Percentiles rank a stretch among this genome's conserved stretches.
Conservation (phyloP, 2,888 invertebrate genomes). For the Calephelis perditalis region DNA sequence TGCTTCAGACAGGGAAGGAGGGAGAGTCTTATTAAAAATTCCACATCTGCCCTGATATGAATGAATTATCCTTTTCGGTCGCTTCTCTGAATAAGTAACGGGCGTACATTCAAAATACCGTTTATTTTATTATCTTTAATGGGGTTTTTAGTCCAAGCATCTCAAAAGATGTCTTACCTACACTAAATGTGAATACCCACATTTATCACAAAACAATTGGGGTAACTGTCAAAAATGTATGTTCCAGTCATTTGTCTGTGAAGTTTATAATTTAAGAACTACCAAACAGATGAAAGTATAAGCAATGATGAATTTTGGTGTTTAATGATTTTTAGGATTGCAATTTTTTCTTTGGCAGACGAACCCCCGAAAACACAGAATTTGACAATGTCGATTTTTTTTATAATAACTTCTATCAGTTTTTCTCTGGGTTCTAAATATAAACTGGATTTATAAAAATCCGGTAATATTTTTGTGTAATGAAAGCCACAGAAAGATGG, state of each 20-base stretch:
- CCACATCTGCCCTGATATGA: constrained; percentile 51
- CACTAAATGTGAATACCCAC: constrained; percentile 27
- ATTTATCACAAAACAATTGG: constrained; percentile 19
- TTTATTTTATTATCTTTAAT: constrained; percentile 58
- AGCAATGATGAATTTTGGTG: too few relatives aligned
- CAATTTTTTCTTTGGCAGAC: too few relatives aligned
- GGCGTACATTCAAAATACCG: constrained; percentile 57
- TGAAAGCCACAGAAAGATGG: too few relatives aligned
- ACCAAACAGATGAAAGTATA: too few relatives aligned
- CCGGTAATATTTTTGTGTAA: too few relatives aligned
- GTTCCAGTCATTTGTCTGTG: neutral
- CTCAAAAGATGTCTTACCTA: constrained; percentile 30
- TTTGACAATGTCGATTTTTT: too few relatives aligned
- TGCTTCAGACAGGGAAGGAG: neutral
- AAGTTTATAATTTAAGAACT: neutral
- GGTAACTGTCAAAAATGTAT: constrained; percentile 17
- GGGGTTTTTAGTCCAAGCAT: constrained; percentile 54
- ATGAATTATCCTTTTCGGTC: constrained; percentile 64
- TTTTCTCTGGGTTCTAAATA: too few relatives aligned
- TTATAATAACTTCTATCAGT: too few relatives aligned
- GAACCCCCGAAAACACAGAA: too few relatives aligned
- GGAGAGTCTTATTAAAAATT: constrained; percentile 50
- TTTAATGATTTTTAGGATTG: too few relatives aligned
- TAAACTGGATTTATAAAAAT: too few relatives aligned
- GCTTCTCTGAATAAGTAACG: constrained; percentile 60